Base-by-base conservation (phyloP, 2,888 invertebrate genomes). In the Homarus gammarus region DNA sequence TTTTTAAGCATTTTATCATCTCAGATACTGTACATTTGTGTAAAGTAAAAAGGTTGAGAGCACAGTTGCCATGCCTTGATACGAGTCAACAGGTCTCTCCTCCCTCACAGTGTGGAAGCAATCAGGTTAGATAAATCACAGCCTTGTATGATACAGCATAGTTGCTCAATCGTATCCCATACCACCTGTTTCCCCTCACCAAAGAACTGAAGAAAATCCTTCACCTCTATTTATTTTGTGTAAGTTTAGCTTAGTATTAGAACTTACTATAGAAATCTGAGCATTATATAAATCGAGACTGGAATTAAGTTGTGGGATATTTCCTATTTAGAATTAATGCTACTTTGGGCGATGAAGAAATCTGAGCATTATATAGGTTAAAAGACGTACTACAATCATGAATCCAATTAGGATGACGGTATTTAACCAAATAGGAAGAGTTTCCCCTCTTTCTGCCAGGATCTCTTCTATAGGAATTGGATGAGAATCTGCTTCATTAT, bases 301-400 rank as follows among this genome's bases (percentile, higher is more conserved):
- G 44, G 56, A n/a, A 84, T 56, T 33, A 84, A 27, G 61, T 44
- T 31, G 31, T 64, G n/a, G 40, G 31, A 27, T 31, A 36, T 61
- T 33, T 40, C n/a, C 33, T 36, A 68, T 5, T 82, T 40, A 51
- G 8, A 77, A 31, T 61, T 40, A 68, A 64, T 61, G 79, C 84
- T 89, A 92, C 56, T 91, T 92, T 0, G 92, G 92, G 22, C 90
- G 84, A 51, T 91, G 89, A 51, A 91, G 95, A 93, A 96, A 96
- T 92, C 96, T 95, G 92, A 97, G 94, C 92, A 96, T 96, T 92
- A 96, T 94, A 94, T 97, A 97, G 92, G 96, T 96, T 92, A 96
- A 94, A 85, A 95, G 94, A 92, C 96, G 95, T 94, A 96, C 96
- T 92, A 96, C 95, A 92, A 96, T 93, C 92, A 97, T 95, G 94